Conservation (phyloP, 1,140 invertebrate genomes). For the Olivierus martensii region DNA sequence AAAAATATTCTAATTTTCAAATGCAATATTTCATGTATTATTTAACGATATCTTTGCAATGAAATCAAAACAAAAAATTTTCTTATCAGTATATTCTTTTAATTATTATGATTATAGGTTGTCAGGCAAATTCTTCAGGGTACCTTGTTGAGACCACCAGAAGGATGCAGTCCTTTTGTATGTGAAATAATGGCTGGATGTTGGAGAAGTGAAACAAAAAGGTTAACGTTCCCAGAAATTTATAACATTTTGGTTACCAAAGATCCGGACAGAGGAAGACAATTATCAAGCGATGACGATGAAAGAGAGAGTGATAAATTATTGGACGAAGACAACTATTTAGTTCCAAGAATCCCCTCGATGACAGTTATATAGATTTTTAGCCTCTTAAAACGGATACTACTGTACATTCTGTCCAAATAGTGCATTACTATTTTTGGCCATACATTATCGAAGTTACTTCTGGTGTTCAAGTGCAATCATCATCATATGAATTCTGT, state of each 20-base stretch:
- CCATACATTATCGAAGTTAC: too few relatives aligned
- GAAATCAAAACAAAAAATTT: too few relatives aligned
- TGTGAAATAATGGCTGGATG: conserved; percentile 68
- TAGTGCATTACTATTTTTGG: too few relatives aligned
- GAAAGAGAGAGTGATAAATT: neutral
- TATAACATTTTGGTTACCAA: conserved; percentile 30
- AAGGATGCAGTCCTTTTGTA: conserved; percentile 60
- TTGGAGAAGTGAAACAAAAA: conserved; percentile 66
- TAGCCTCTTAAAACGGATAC: neutral
- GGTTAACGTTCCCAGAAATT: conserved; percentile 57
- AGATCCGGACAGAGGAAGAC: neutral
- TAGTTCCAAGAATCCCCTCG: neutral
- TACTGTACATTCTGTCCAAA: too few relatives aligned
- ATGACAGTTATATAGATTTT: neutral
- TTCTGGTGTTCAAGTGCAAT: too few relatives aligned
- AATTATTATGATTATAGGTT: conserved; percentile 41
- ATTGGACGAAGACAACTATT: neutral
- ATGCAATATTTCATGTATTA: too few relatives aligned
- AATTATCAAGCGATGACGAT: neutral
- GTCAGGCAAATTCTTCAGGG: conserved; percentile 69
- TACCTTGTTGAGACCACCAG: conserved; percentile 64
- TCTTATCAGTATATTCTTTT: too few relatives aligned
- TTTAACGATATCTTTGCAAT: too few relatives aligned
- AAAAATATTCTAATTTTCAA: too few relatives aligned
- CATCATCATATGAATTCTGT: too few relatives aligned